These are phyloP conservation scores for Dolichotis patagonum DNA, from an alignment of 2,113 vertebrate species.

Conservation along the genomic window DNA sequence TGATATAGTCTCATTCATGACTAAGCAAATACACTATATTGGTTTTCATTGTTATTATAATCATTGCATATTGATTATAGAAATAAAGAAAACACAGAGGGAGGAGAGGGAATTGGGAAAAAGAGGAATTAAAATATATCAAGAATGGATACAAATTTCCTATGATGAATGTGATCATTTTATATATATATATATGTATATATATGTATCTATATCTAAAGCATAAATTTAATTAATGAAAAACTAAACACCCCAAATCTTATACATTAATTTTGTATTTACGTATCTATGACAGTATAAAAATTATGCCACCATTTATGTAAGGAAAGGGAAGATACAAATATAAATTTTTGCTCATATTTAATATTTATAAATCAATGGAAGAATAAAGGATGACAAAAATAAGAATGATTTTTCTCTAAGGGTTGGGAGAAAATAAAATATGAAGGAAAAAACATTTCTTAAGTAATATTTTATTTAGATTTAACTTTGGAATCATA, in stretches of 20 bases:
- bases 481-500: not conserved
- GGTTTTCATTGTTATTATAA: not conserved
- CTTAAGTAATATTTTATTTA: not conserved
- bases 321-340: not conserved
- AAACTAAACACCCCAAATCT: not conserved
- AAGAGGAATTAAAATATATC: not conserved
- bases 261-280: not conserved
- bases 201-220: not conserved
- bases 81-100: not conserved
- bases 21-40: not conserved
- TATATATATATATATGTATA: not conserved
- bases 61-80: not conserved
- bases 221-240: too few relatives aligned
- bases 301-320: not conserved
- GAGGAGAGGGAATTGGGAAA: not conserved
- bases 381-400: not conserved
- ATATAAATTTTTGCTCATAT: not conserved
- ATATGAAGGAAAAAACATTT: not conserved
- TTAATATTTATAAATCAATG: not conserved
- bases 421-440: not conserved
- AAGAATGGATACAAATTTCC: not conserved
- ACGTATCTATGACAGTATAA: not conserved
- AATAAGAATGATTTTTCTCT: not conserved
- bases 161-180: not conserved
- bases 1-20: not conserved